These are phyloP conservation scores for Zalophus californianus DNA, from an alignment of 2,797 vertebrate genomes.

Conservation along the genomic window DNA sequence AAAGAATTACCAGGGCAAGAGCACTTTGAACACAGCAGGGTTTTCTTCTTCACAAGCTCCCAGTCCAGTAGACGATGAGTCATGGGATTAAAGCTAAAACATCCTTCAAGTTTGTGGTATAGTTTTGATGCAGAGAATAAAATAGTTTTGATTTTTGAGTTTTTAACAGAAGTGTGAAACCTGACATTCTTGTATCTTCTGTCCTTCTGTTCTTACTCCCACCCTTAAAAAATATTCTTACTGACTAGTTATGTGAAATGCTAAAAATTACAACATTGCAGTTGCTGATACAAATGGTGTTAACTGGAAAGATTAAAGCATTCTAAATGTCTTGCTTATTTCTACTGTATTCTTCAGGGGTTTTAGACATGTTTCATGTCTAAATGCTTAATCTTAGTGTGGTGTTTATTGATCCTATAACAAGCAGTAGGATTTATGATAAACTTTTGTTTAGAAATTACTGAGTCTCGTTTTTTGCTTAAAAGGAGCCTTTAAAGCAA, in stretches of 20 bases:
- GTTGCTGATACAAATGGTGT: slow-evolving; percentile 50
- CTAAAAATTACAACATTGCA: slow-evolving; percentile 64
- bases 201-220: slow-evolving; percentile 63
- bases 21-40: slow-evolving; percentile 57
- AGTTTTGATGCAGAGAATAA: slow-evolving; percentile 68
- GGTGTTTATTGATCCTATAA: slow-evolving; percentile 35
- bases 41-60: slow-evolving; percentile 69
- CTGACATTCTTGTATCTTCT: slow-evolving; percentile 53
- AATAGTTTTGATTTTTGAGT: slow-evolving; percentile 69
- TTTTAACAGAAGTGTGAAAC: slow-evolving; percentile 68
- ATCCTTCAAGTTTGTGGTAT: slow-evolving; percentile 59
- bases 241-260: slow-evolving; percentile 61
- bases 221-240: slow-evolving; percentile 60
- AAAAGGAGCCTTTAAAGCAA: slow-evolving; percentile 47
- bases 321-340: slow-evolving; percentile 70
- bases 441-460: slow-evolving; percentile 55
- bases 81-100: slow-evolving; percentile 85
- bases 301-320: slow-evolving; percentile 76
- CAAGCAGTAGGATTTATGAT: not conserved
- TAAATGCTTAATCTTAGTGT: not conserved
- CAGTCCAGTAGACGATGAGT: slow-evolving; percentile 81
- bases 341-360: slow-evolving; percentile 69
- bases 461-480: slow-evolving; percentile 57
- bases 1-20: slow-evolving; percentile 81
- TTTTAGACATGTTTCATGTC: slow-evolving; percentile 46